These are phyloP conservation scores for Lamellibrachia luymesi DNA, from an alignment of 1,140 invertebrate genomes.

Conservation along the genomic window DNA sequence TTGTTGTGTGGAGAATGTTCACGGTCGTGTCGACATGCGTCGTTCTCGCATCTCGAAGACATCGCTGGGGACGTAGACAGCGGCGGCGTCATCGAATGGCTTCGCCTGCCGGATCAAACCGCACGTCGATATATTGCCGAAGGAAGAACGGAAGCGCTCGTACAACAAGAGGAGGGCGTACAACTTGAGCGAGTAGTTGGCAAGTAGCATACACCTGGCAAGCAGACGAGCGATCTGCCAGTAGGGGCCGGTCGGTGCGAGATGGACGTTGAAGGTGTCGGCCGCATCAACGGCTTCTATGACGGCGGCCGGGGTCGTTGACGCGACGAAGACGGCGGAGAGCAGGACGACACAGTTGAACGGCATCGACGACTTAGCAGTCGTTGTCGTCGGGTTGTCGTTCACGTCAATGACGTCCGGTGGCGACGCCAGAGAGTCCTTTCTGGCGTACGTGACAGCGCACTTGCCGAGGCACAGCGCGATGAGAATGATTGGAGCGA, in stretches of 20 bases:
- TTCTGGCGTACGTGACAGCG: neutral
- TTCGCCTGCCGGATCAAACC: neutral
- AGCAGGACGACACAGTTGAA: slow-evolving; percentile 3
- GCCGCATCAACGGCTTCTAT: neutral
- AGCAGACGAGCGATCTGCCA: neutral
- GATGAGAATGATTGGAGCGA: neutral
- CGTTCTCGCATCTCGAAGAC: neutral
- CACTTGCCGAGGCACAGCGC: neutral
- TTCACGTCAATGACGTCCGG: neutral
- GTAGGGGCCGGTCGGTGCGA: neutral
- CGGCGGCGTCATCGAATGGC: neutral
- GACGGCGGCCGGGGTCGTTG: neutral
- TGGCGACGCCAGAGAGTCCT: neutral
- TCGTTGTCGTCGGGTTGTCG: neutral
- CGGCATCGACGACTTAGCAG: neutral
- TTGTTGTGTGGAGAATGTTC: neutral
- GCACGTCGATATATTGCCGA: neutral
- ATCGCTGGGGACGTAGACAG: neutral
- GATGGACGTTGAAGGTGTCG: neutral
- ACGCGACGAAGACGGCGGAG: neutral
- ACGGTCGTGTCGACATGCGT: neutral
- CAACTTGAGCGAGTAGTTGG: slow-evolving; percentile 11
- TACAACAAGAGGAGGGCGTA: neutral
- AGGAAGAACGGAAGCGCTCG: neutral
- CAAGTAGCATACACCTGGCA: neutral